phyloP scores from a whole-genome alignment of 1,140 invertebrate genomes.

The Pachypsylla venusta region DNA sequence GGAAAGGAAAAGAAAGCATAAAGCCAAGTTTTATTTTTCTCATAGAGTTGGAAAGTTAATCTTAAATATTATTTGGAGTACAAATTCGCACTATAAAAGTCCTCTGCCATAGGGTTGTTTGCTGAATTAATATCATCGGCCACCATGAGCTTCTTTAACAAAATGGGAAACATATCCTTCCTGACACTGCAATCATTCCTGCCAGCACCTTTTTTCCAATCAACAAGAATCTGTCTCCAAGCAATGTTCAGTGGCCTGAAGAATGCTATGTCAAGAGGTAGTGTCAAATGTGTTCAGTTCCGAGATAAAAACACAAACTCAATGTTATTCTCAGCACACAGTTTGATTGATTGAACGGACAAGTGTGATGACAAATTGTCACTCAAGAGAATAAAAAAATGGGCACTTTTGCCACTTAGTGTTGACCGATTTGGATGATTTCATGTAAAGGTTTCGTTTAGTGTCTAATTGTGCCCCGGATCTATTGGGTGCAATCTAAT shows the following conservation, averaged over 20 bases:
- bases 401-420: too few species aligned
- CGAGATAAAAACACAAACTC: slow-evolving; percentile 30
- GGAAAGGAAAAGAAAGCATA: too few species aligned
- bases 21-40: too few species aligned
- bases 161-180: slow-evolving; percentile 23
- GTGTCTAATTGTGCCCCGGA: too few species aligned
- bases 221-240: slow-evolving; percentile 29
- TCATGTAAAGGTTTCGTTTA: too few species aligned
- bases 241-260: slow-evolving; percentile 29
- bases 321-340: slow-evolving; percentile 29
- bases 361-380: slow-evolving; percentile 33
- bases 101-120: slow-evolving; percentile 22
- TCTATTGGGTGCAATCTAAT: too few species aligned
- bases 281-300: slow-evolving; percentile 31
- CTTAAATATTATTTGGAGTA: too few species aligned
- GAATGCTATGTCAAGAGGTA: slow-evolving; percentile 33
- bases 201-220: slow-evolving; percentile 24
- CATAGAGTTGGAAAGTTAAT: too few species aligned
- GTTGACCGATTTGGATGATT: too few species aligned
- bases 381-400: slow-evolving; percentile 27
- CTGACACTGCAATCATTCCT: slow-evolving; percentile 18
- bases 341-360: slow-evolving; percentile 24
- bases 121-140: slow-evolving; percentile 14
- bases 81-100: too few species aligned
- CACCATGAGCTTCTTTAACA: slow-evolving; percentile 20